These are phyloP conservation scores for Gulo gulo DNA, from an alignment of 2,113 vertebrate species.

Conservation along the genomic window DNA sequence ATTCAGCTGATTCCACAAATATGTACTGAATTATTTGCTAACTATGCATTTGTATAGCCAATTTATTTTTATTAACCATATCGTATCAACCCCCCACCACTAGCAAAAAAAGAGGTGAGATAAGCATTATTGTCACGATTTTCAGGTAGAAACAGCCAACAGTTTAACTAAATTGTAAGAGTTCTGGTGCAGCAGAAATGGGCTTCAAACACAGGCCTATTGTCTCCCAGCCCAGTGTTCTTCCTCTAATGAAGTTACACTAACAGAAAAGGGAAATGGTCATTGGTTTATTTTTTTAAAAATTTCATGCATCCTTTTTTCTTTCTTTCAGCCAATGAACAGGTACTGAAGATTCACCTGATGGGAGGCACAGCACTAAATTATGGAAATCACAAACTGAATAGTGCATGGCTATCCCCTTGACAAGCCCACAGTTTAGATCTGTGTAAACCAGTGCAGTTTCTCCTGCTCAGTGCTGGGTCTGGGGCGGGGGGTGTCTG, in stretches of 20 bases:
- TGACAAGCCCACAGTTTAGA: background rate
- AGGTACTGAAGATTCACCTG: background rate
- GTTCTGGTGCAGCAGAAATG: background rate
- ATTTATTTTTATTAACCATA: background rate
- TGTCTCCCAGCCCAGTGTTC: background rate
- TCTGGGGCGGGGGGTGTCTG: rapidly evolving
- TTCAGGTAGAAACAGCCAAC: background rate
- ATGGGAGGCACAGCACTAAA: background rate
- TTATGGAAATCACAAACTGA: background rate
- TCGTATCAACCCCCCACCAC: too few species aligned
- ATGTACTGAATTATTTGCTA: background rate
- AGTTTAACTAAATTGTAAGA: background rate
- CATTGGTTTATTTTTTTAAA: background rate
- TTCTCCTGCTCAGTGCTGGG: rapidly evolving
- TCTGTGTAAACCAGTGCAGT: rapidly evolving
- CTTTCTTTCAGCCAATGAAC: background rate
- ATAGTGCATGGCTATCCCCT: background rate
- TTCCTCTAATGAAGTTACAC: background rate
- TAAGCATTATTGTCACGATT: background rate
- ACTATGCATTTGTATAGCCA: background rate
- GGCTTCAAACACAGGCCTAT: background rate
- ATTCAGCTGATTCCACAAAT: conserved; percentile 36
- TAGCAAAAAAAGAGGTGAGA: background rate
- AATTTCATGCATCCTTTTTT: background rate
- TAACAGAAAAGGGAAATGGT: background rate